Evolutionary conservation across 1,140 invertebrate species (phyloP).

Genomic region (Popillia japonica): DNA sequence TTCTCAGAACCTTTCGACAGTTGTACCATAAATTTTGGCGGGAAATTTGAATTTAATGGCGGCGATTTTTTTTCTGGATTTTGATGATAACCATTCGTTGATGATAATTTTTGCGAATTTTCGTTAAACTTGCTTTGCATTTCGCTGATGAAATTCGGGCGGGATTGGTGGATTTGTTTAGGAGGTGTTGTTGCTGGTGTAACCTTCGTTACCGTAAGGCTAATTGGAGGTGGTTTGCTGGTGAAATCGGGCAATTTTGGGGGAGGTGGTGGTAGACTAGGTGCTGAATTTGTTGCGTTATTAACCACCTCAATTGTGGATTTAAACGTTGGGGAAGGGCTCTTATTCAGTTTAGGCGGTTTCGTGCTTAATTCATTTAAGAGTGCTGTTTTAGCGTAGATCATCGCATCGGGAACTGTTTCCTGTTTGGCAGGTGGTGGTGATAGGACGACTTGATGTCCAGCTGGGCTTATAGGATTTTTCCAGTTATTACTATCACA

Average conservation of each 20-base stretch:
- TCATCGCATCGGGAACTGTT: slow-evolving; percentile 20
- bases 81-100: background rate
- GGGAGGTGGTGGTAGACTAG: slow-evolving; percentile 8
- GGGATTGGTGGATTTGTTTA: background rate
- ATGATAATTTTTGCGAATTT: background rate
- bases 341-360: slow-evolving; percentile 21
- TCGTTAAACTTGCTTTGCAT: slow-evolving; percentile 28
- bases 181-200: background rate
- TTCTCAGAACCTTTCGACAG: background rate
- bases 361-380: slow-evolving; percentile 18
- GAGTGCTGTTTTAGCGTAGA: slow-evolving; percentile 36
- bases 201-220: background rate
- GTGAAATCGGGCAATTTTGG: slow-evolving; percentile 21
- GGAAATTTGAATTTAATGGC: background rate
- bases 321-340: slow-evolving; percentile 4
- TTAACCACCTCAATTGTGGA: background rate
- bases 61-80: background rate
- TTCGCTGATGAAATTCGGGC: slow-evolving; percentile 18
- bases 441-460: background rate
- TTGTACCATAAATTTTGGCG: background rate
- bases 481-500: slow-evolving; percentile 7
- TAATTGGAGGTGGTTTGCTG: background rate
- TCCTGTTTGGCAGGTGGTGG: background rate
- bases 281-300: background rate
- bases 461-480: background rate